Conservation (phyloP, 2,888 invertebrate genomes). For the Oscheius sp. region DNA sequence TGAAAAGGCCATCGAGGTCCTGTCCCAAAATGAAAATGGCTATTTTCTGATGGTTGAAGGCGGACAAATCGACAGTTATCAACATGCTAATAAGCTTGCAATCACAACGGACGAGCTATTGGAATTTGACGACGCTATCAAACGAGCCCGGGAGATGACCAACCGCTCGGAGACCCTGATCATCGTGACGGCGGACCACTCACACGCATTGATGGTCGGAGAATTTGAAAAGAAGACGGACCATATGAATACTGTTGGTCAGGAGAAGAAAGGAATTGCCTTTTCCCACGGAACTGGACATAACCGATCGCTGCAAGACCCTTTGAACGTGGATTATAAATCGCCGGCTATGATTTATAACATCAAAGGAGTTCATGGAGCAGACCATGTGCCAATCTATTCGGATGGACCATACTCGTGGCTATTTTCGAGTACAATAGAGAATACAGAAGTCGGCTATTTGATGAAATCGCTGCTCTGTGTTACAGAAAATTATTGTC, state of each 20-base stretch:
- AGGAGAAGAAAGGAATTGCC: background rate
- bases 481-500: background rate
- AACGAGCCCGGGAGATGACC: slow-evolving; percentile 26
- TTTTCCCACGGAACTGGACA: background rate
- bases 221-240: background rate
- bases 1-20: background rate
- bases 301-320: background rate
- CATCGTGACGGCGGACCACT: slow-evolving; percentile 21
- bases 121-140: slow-evolving; percentile 19
- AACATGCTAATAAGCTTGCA: background rate
- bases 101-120: background rate
- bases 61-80: background rate
- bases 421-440: slow-evolving; percentile 16
- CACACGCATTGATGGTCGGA: background rate
- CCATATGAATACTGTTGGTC: background rate
- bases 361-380: background rate
- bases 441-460: slow-evolving; percentile 22
- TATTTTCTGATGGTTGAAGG: slow-evolving; percentile 15
- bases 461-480: slow-evolving; percentile 15
- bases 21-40: background rate
- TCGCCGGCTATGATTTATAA: background rate
- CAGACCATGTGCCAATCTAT: slow-evolving; percentile 12
- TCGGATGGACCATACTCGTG: slow-evolving; percentile 23
- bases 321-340: background rate
- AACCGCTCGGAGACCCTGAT: slow-evolving; percentile 16